Conservation (phyloP, 2,888 invertebrate species). For the Rapana venosa region DNA sequence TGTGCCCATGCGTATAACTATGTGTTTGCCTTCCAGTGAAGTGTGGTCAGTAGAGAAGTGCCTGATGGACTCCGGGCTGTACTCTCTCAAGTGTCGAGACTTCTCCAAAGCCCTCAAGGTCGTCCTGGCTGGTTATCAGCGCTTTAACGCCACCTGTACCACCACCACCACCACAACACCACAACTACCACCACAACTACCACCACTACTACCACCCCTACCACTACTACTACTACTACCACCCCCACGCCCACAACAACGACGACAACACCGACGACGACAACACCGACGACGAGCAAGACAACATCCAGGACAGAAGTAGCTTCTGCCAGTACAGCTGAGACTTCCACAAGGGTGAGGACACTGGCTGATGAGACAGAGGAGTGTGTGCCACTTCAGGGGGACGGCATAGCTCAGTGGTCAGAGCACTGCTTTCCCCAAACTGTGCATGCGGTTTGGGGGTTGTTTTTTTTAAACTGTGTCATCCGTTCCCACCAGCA, state of each 20-base stretch:
- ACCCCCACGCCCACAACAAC: slow-evolving; percentile 14
- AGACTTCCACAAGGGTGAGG: not conserved
- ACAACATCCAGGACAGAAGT: not conserved
- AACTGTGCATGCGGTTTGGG: no score
- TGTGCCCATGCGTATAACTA: no score
- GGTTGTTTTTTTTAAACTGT: no score
- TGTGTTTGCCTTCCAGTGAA: not conserved
- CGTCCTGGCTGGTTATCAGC: not conserved
- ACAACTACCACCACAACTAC: slow-evolving; percentile 31
- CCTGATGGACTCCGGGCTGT: not conserved
- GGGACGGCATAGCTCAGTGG: no score
- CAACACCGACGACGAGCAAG: not conserved
- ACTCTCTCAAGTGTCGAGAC: slow-evolving; percentile 6
- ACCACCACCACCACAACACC: slow-evolving; percentile 21
- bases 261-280: not conserved
- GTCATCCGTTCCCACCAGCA: no score
- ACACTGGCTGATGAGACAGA: no score
- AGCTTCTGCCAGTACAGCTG: not conserved
- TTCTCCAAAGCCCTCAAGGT: not conserved
- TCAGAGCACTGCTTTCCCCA: no score
- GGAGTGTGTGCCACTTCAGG: no score
- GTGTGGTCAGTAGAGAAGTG: slow-evolving; percentile 16
- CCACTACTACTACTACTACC: slow-evolving; percentile 23
- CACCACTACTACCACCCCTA: slow-evolving; percentile 20
- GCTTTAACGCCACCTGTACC: not conserved